A percentile compares a stretch with the other conserved stretches of the same genome.
phyloP scores from a whole-genome alignment of 2,113 vertebrate species.

The Zosterops borbonicus region DNA sequence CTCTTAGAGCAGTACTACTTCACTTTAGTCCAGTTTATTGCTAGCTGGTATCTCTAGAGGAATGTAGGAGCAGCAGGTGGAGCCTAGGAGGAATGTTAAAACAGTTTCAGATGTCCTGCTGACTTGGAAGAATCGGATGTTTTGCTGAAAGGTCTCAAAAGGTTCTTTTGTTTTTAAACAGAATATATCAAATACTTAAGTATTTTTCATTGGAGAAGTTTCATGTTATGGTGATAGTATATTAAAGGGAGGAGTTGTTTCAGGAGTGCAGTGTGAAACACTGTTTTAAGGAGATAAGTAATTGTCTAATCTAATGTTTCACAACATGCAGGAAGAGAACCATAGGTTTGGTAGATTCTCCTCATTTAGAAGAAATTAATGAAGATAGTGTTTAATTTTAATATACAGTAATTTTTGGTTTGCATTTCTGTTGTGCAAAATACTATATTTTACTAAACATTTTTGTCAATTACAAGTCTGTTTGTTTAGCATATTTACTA shows the following conservation, averaged over 20 bases:
- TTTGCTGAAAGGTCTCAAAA: background rate
- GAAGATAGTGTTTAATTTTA: background rate
- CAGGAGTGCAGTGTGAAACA: background rate
- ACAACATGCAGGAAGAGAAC: background rate
- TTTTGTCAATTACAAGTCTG: background rate
- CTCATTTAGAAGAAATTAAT: background rate
- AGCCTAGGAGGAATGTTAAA: background rate
- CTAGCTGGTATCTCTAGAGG: background rate
- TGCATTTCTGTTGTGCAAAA: background rate
- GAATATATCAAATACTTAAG: background rate
- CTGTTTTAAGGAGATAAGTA: slow-evolving; percentile 1
- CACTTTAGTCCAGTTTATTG: background rate
- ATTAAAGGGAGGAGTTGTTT: background rate
- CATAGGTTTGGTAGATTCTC: background rate
- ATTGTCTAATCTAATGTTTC: background rate
- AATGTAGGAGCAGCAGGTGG: background rate
- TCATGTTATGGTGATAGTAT: background rate
- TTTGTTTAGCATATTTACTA: background rate
- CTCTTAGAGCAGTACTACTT: background rate
- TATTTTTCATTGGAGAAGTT: background rate
- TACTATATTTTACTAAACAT: background rate
- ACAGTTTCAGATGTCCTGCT: background rate
- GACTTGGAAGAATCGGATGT: accelerated
- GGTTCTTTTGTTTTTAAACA: background rate
- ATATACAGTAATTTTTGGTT: background rate